Evolutionary conservation across 2,113 vertebrate genomes (phyloP).

Genomic region (Tichodroma muraria): DNA sequence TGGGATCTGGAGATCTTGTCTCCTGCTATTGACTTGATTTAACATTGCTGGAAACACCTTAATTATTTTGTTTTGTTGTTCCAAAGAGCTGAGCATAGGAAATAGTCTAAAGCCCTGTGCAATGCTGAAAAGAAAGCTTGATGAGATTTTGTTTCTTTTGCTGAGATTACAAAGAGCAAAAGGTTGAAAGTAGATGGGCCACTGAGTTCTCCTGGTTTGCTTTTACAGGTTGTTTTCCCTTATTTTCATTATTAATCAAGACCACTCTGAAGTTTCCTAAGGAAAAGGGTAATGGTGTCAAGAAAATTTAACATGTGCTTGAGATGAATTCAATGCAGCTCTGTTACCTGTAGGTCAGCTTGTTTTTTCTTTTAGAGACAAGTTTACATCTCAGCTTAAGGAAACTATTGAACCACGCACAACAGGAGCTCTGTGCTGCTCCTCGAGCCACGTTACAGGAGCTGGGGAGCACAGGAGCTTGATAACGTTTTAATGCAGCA

Average conservation of each 20-base stretch:
- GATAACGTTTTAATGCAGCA: background rate
- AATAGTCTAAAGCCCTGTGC: background rate
- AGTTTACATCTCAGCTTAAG: background rate
- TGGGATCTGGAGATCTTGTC: background rate
- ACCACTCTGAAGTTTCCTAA: background rate
- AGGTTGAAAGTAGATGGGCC: background rate
- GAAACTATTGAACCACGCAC: background rate
- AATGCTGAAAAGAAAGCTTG: background rate
- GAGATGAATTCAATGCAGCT: background rate
- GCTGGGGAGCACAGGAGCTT: background rate
- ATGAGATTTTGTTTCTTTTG: slow-evolving; percentile 6
- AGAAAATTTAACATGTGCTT: background rate
- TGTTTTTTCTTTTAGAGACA: background rate
- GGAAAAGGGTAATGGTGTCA: slow-evolving; percentile 31
- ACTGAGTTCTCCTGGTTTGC: background rate
- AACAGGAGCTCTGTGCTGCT: background rate
- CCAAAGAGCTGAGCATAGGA: background rate
- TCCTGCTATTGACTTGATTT: background rate
- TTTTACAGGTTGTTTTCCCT: background rate
- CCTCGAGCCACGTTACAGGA: background rate
- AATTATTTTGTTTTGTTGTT: background rate
- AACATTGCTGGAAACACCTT: background rate
- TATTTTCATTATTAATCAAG: background rate
- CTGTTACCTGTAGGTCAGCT: background rate
- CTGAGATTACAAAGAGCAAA: background rate